A percentile compares a stretch with the other conserved stretches of the same genome.
These are phyloP conservation scores for Galbula dea DNA, from an alignment of 2,113 vertebrate genomes.

Conservation along the genomic window DNA sequence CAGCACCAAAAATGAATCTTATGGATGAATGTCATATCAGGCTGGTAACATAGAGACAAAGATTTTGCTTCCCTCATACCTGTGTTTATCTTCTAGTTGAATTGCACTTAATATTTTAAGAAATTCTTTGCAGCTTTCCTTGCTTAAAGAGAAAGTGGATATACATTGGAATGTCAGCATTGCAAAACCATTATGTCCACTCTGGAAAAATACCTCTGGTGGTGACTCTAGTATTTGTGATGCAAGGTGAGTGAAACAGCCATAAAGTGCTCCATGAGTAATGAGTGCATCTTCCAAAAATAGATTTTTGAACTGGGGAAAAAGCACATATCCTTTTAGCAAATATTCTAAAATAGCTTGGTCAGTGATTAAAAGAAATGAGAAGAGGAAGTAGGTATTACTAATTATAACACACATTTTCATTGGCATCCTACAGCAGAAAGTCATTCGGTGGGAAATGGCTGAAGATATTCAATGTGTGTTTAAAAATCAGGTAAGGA, in stretches of 20 bases:
- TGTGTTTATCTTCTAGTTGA: not conserved
- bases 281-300: not conserved
- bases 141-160: not conserved
- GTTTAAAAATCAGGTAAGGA: slow-evolving; percentile 2
- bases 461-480: not conserved
- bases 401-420: not conserved
- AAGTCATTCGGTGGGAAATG: not conserved
- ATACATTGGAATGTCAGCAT: not conserved
- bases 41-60: not conserved
- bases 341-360: slow-evolving; percentile 20
- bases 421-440: not conserved
- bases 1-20: not conserved
- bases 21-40: not conserved
- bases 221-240: not conserved
- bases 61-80: not conserved
- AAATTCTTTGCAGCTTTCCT: not conserved
- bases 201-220: not conserved
- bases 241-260: not conserved
- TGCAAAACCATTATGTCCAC: not conserved
- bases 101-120: not conserved
- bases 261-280: not conserved
- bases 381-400: slow-evolving; percentile 1
- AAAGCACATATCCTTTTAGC: not conserved
- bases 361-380: not conserved
- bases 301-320: not conserved